Base-by-base conservation (phyloP, 1,140 invertebrate genomes). In the Aphis craccivora region DNA sequence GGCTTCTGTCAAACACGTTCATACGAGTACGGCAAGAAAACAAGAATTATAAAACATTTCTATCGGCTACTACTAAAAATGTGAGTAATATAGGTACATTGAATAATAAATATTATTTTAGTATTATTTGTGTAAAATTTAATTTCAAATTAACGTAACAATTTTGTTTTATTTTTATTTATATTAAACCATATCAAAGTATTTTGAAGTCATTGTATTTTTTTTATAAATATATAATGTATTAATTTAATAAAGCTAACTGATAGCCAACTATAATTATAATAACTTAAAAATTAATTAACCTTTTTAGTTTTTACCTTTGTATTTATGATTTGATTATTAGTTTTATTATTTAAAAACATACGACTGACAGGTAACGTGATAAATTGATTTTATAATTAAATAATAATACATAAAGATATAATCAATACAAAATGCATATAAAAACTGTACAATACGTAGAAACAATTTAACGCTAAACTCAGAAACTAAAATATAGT, bases 1-100 rank as follows among this genome's bases (percentile, higher is more conserved):
- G 48, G 55, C 91, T 55, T 84, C 91, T 18, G 2, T 90, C 37
- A 37, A 90, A 55, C 43, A 90, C 55, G 14, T 90, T 43, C 53
- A 37, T 89, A 89, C 51, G 14, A 53, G 37, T 43, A 43, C 55
- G 23, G 14, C 25, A 40, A 40, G 7, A 84, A 40, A 40, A 25
- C 37, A 37, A 11, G 37, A 40, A 11, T 84, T 40, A 22, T 30
- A 40, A 25, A n/a, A 48, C 23, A 76, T 14, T 76, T 35, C 60
- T 76, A 76, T n/a, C 60, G 18, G 18, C 60, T n/a, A 14, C 60
- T 67, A n/a, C 11, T 67, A 0, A 87, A 48, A 48, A 25, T 11
- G 84, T 87, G 30, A 87, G 84, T 87, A 87, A 20, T 35, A 87
- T n/a, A 51, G 14, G 0, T 51, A 48, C 48, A 48, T 87, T 43